A percentile compares a stretch with the other conserved stretches of the same genome.
Evolutionary conservation across 2,797 vertebrate species (phyloP).

Genomic region (Thaleichthys pacificus): DNA sequence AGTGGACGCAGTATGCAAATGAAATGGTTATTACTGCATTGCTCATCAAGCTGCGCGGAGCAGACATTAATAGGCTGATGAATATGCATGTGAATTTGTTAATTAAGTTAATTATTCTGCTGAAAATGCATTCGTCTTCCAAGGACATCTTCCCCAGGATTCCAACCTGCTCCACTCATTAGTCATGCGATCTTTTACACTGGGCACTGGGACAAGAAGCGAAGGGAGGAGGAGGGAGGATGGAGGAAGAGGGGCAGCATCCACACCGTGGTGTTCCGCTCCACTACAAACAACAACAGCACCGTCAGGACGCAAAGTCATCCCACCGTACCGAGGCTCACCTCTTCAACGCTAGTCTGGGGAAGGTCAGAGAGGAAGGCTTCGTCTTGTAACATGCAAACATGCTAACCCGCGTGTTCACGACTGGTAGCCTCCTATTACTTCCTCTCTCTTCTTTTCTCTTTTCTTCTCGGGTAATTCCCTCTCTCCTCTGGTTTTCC

Average conservation of each 20-base stretch:
- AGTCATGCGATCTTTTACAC: constrained; percentile 85
- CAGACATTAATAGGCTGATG: constrained; percentile 90
- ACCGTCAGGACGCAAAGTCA: constrained; percentile 29
- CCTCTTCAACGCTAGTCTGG: background rate
- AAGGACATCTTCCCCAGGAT: constrained; percentile 88
- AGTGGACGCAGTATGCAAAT: constrained; percentile 88
- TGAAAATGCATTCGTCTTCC: constrained; percentile 89
- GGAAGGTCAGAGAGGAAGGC: constrained; percentile 46
- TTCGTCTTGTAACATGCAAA: background rate
- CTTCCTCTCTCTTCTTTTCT: constrained; percentile 34
- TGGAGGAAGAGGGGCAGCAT: constrained; percentile 49
- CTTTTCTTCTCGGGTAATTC: constrained; percentile 71
- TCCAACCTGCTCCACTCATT: constrained; percentile 85
- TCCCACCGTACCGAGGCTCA: constrained; percentile 15
- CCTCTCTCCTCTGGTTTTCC: constrained; percentile 71
- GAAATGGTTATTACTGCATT: constrained; percentile 88
- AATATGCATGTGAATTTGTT: constrained; percentile 91
- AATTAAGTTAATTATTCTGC: constrained; percentile 92
- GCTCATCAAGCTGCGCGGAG: constrained; percentile 87
- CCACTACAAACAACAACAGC: constrained; percentile 38
- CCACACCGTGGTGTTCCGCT: constrained; percentile 44
- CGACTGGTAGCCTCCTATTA: constrained; percentile 48
- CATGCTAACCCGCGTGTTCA: constrained; percentile 19
- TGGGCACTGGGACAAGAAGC: constrained; percentile 65
- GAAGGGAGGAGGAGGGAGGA: constrained; percentile 38